These are phyloP conservation scores for Xylocopa sonorina DNA, from an alignment of 1,140 invertebrate species.

Conservation along the genomic window DNA sequence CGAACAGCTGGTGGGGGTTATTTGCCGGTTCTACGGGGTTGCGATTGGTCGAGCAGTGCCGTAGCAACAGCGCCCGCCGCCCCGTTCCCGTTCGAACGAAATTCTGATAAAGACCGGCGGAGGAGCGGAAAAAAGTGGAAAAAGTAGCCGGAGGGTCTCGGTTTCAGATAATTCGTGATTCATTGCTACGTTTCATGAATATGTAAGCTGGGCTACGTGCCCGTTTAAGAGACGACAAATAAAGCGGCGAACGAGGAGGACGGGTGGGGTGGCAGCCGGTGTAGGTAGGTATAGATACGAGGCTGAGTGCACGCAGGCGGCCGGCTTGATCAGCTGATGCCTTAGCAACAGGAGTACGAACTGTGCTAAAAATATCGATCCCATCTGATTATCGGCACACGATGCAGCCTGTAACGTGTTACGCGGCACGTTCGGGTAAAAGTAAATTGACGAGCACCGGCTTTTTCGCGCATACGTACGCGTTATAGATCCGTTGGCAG, in stretches of 20 bases:
- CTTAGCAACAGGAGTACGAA: conserved; percentile 80
- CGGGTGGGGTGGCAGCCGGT: background rate
- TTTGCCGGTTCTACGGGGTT: conserved; percentile 52
- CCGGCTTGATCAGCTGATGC: conserved; percentile 80
- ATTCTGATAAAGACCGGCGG: conserved; percentile 1
- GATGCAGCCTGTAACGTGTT: conserved; percentile 40
- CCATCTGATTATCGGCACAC: conserved; percentile 57
- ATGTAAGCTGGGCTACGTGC: background rate
- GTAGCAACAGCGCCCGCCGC: conserved; percentile 40
- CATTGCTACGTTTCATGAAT: conserved; percentile 6
- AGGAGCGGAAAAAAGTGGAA: too few species aligned
- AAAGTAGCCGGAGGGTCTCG: background rate
- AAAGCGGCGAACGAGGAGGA: too few species aligned
- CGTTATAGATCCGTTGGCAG: background rate
- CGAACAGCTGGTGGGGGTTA: conserved; percentile 39
- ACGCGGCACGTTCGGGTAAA: background rate
- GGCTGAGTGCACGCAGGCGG: conserved; percentile 54
- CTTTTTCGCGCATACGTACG: too few species aligned
- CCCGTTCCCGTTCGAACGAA: background rate
- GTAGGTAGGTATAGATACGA: conserved; percentile 33
- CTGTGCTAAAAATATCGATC: conserved; percentile 76
- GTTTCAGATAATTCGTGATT: background rate
- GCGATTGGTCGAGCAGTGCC: conserved; percentile 69
- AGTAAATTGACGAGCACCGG: background rate
- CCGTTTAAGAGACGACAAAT: background rate